Percentiles rank a stretch among this genome's conserved stretches.
Evolutionary conservation across 2,113 vertebrate genomes (phyloP).

Genomic region (Pantherophis guttatus): DNA sequence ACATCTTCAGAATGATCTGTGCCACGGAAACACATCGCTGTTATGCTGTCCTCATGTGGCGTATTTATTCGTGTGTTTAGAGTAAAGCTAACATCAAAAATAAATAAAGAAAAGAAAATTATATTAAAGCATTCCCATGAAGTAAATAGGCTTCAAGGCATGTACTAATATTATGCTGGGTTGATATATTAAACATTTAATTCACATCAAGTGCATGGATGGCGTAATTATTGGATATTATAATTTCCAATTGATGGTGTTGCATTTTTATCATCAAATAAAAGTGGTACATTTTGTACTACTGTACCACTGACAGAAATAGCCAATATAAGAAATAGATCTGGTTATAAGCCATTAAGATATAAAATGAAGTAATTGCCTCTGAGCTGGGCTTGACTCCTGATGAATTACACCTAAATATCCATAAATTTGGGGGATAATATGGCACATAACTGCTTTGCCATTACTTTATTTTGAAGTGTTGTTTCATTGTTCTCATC

Average conservation of each 20-base stretch:
- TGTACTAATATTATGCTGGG: too few relatives aligned
- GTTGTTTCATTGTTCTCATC: background rate
- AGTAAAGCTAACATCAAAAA: conserved; percentile 75
- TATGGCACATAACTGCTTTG: background rate
- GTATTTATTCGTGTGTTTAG: conserved; percentile 87
- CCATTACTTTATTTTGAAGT: background rate
- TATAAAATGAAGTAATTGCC: background rate
- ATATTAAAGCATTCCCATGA: background rate
- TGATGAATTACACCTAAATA: background rate
- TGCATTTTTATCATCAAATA: background rate
- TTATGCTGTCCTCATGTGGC: conserved; percentile 84
- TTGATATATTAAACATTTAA: background rate
- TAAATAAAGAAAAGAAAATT: background rate
- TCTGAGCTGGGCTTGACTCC: background rate
- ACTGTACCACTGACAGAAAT: background rate
- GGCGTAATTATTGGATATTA: background rate
- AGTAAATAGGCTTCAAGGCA: background rate
- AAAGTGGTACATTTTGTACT: background rate
- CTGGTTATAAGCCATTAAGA: background rate
- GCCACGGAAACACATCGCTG: conserved; percentile 82
- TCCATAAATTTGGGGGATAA: background rate
- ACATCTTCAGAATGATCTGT: conserved; percentile 56
- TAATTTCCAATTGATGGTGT: background rate
- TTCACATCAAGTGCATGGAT: background rate
- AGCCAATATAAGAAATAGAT: background rate